These are phyloP conservation scores for Camponotus floridanus DNA, from an alignment of 1,140 invertebrate genomes.

Conservation along the genomic window DNA sequence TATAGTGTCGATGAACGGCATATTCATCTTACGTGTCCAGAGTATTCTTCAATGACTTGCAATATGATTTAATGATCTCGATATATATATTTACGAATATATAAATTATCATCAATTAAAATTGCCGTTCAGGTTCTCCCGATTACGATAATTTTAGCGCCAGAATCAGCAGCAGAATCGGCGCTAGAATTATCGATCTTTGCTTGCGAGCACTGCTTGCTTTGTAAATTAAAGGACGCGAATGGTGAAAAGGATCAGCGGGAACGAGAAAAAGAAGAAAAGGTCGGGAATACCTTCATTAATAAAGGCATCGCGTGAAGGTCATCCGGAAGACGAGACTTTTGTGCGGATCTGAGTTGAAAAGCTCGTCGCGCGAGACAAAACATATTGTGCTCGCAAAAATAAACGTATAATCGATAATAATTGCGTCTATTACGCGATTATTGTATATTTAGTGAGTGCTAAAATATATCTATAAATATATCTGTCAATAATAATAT, in stretches of 20 bases:
- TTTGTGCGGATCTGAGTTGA: constrained; percentile 69
- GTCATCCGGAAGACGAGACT: constrained; percentile 69
- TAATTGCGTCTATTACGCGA: constrained; percentile 46
- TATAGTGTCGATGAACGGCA: constrained; percentile 13
- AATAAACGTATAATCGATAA: constrained; percentile 66
- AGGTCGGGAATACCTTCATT: constrained; percentile 76
- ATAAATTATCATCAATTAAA: constrained; percentile 35
- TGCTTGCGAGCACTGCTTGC: neutral
- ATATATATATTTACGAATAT: constrained; percentile 26
- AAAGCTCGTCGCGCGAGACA: constrained; percentile 67
- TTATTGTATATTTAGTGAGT: neutral
- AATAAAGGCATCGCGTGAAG: constrained; percentile 75
- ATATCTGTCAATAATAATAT: neutral
- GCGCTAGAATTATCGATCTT: constrained; percentile 4
- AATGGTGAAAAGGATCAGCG: constrained; percentile 27
- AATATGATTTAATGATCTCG: constrained; percentile 24
- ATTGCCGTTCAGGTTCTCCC: neutral
- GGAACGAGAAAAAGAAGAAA: neutral
- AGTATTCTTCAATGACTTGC: constrained; percentile 44
- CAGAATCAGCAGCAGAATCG: neutral
- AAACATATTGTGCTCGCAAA: constrained; percentile 54
- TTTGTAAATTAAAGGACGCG: constrained; percentile 29
- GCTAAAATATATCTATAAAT: no score
- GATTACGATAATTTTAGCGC: neutral
- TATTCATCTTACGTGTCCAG: neutral